These are phyloP conservation scores for Gryon sp. DNA, from an alignment of 1,140 invertebrate species.

Conservation along the genomic window DNA sequence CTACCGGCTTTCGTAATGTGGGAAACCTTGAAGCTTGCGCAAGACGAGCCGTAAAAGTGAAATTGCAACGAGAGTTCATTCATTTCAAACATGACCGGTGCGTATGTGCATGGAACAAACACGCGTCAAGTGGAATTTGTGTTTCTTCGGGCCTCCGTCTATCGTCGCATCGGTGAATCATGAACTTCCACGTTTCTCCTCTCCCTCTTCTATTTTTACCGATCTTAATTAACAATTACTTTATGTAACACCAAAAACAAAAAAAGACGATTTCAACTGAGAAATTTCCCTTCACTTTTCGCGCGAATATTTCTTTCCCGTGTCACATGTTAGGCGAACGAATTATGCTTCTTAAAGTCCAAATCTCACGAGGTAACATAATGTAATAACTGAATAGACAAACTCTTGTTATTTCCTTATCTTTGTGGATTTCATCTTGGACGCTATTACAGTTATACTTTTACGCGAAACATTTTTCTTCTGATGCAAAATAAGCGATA, in stretches of 20 bases:
- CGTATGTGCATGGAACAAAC: slow-evolving; percentile 42
- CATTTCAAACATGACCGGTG: slow-evolving; percentile 68
- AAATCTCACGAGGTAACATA: neutral
- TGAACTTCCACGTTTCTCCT: slow-evolving; percentile 63
- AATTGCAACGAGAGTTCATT: slow-evolving; percentile 78
- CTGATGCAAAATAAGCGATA: slow-evolving; percentile 14
- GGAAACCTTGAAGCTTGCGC: slow-evolving; percentile 78
- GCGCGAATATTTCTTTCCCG: slow-evolving; percentile 41
- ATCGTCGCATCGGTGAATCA: slow-evolving; percentile 41
- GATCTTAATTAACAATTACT: slow-evolving; percentile 51
- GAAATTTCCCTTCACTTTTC: slow-evolving; percentile 57
- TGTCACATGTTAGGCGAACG: slow-evolving; percentile 18
- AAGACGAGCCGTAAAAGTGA: slow-evolving; percentile 76
- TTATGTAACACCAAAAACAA: no score
- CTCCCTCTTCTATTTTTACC: slow-evolving; percentile 48
- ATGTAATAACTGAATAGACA: slow-evolving; percentile 7
- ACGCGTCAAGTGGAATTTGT: slow-evolving; percentile 44
- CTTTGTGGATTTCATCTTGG: slow-evolving; percentile 28
- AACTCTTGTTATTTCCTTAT: no score
- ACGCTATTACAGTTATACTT: slow-evolving; percentile 13
- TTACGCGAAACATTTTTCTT: slow-evolving; percentile 16
- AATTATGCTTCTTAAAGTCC: slow-evolving; percentile 4
- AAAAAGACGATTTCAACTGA: slow-evolving; percentile 29
- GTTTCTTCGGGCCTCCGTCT: slow-evolving; percentile 1
- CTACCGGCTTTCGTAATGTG: slow-evolving; percentile 77